Evolutionary conservation across 2,797 vertebrate genomes (phyloP).

Genomic region (Cyprinella venusta): DNA sequence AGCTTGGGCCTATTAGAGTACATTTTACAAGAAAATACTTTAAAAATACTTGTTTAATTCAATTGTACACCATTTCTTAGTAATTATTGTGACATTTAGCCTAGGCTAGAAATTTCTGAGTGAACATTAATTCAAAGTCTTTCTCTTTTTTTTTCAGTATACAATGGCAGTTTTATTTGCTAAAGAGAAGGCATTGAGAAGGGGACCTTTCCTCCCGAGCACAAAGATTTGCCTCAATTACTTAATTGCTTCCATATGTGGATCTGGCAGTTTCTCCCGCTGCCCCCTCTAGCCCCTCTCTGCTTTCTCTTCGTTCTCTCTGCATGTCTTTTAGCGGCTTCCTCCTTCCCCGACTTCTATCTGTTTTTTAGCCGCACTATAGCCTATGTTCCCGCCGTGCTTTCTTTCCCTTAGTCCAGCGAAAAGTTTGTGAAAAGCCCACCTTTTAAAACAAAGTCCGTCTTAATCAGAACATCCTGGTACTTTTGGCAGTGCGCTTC

Average conservation of each 20-base stretch:
- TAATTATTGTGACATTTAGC: neutral
- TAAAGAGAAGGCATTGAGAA: constrained; percentile 77
- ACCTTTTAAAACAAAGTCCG: constrained; percentile 78
- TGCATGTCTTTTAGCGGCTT: constrained; percentile 66
- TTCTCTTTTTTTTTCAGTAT: constrained; percentile 61
- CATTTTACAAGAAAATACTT: neutral
- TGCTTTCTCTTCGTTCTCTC: constrained; percentile 22
- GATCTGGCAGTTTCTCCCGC: constrained; percentile 79
- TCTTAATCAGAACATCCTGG: constrained; percentile 82
- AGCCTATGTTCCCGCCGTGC: constrained; percentile 26
- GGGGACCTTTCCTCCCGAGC: constrained; percentile 83
- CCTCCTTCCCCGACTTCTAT: constrained; percentile 19
- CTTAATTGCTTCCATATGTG: constrained; percentile 88
- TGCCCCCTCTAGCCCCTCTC: constrained; percentile 67
- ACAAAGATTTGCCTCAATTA: constrained; percentile 86
- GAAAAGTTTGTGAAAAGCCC: constrained; percentile 68
- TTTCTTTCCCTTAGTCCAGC: constrained; percentile 57
- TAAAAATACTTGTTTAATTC: neutral
- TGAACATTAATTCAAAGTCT: constrained; percentile 12
- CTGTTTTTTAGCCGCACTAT: constrained; percentile 55
- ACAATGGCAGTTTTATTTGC: constrained; percentile 75
- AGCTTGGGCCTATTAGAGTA: neutral
- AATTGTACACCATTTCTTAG: neutral
- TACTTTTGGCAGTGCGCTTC: constrained; percentile 73
- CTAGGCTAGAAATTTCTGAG: neutral